Base-by-base conservation (phyloP, 2,888 invertebrate species). In the Prenolepis imparis region DNA sequence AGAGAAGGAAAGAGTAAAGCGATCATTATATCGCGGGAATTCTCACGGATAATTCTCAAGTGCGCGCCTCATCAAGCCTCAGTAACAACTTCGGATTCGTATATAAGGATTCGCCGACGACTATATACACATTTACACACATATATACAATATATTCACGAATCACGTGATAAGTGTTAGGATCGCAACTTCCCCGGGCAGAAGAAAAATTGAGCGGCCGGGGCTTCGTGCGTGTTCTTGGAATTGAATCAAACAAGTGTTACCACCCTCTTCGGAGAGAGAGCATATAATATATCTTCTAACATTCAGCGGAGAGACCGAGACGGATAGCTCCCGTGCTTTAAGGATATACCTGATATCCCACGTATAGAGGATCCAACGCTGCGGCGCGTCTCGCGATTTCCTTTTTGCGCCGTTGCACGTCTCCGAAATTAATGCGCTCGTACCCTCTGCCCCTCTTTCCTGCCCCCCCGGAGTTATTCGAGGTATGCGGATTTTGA, bases 221-320 rank as follows among this genome's bases (percentile, higher is more conserved):
- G 89, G 88, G 89, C 88, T 87, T 86, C 87, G 84, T 90, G 89
- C 91, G 90, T 89, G 89, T 93, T 93, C 93, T 89, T 86, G 87
- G 93, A 93, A 93, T 93, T 92, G 92, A 93, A 93, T 93, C 93
- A 92, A 93, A 93, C 93, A 93, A 93, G 93, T 93, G 93, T 93
- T 92, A 91, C 92, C 91, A 92, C 91, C 91, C 92, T 90, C 90
- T 87, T 84, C 82, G 88, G 28, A 28, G 28, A 86, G 48, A 1
- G n/a, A 48, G 89, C 87, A 90, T 92, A 91, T 92, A 91, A 93
- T 93, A 93, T 92, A 92, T 93, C 93, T 92, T 90, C 88, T 83
- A 86, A 89, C 88, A 89, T 91, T 90, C 88, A 86, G 83, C 87
- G 82, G 88, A 83, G 91, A 85, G 90, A 91, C 89, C 86, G 90